Conservation (phyloP, 2,888 invertebrate species). For the Biston stratarius region DNA sequence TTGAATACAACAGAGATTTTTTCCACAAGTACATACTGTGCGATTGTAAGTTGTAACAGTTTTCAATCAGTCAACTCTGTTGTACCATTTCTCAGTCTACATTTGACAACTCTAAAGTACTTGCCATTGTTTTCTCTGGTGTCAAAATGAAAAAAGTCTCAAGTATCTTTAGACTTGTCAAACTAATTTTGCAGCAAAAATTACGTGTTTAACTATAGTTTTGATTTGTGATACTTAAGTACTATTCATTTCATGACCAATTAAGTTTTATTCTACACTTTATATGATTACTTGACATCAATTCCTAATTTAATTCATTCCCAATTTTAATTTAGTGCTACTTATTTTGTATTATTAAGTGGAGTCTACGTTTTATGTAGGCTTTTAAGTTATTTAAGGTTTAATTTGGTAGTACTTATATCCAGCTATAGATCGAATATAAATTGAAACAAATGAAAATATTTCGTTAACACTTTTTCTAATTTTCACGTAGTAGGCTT, state of each 20-base stretch:
- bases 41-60: conserved; percentile 31
- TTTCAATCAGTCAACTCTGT: background rate
- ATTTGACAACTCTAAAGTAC: too few species aligned
- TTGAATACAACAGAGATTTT: conserved; percentile 15
- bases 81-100: background rate
- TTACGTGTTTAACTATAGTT: background rate
- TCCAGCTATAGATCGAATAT: conserved; percentile 44
- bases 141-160: too few species aligned
- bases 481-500: too few species aligned
- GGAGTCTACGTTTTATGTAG: conserved; percentile 84
- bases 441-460: background rate
- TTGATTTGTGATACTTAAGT: conserved; percentile 10
- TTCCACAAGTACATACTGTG: conserved; percentile 32
- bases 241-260: conserved; percentile 23
- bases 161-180: too few species aligned
- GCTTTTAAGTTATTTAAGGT: conserved; percentile 76
- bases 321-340: conserved; percentile 57
- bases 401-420: conserved; percentile 60
- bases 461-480: background rate
- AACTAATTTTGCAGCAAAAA: too few species aligned
- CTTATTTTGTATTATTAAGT: conserved; percentile 71
- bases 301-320: conserved; percentile 51
- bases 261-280: conserved; percentile 12
- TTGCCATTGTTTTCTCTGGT: too few species aligned
- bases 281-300: conserved; percentile 20